Base-by-base conservation (phyloP, 1,140 invertebrate species). In the Paramacrobiotus metropolitanus region DNA sequence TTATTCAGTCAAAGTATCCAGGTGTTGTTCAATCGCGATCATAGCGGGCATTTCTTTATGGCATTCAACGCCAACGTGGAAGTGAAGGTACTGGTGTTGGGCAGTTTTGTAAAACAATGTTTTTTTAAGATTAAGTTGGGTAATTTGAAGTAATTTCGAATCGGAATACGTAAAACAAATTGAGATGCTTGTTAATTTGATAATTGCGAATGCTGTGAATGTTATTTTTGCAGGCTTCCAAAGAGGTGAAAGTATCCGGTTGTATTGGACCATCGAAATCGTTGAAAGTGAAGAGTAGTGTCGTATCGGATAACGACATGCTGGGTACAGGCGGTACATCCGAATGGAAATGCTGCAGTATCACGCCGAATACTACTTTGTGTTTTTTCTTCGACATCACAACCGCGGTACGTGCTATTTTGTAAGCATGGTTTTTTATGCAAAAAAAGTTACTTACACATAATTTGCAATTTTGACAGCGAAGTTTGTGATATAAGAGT, bases 1-100 rank as follows among this genome's bases (percentile, higher is more conserved):
- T 76, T 99, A 0, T 99, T 98, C 74, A 97, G 96, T 71, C 93
- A 98, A 77, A 96, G 92, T 59, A 98, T 96, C 78, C 90, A 96
- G 73, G 79, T 92, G 64, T 91, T 98, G 0, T 97, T 99, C 72
- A 79, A 84, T 2, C 87, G 90, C 67, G 91, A 98, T 75, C 77
- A 80, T n/a, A 86, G 89, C 67, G 82, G 82, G 40, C 84, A 95
- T 68, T 81, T 95, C 59, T 93, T 92, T 74, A 98, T 98, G 94
- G 92, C 85, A 20, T 98, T 99, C 72, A 95, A 95, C 77, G 93
- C 85, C 18, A 88, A 84, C 2, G 71, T 98, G 45, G 95, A 99
- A 79, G 83, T 97, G 2, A 97, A 97, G 78, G 75, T 76, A 65
- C n/a, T 62, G 45, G n/a, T 63, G 59, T 24, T 3, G 59, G n/a